A percentile compares a stretch with the other conserved stretches of the same genome.
These are phyloP conservation scores for Paramormyrops hopkinsi DNA, from an alignment of 2,797 vertebrate species.

Conservation along the genomic window DNA sequence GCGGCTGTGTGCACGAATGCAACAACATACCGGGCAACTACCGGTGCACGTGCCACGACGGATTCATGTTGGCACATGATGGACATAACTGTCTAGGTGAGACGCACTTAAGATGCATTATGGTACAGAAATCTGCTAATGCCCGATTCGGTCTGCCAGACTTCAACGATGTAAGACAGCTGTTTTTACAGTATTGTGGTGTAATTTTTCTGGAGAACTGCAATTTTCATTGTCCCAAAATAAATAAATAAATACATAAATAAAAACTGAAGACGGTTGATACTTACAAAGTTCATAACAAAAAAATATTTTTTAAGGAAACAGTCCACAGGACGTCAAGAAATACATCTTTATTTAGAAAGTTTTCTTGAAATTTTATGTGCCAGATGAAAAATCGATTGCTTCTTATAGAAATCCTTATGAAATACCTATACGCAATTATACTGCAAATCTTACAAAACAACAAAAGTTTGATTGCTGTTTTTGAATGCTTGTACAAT, in stretches of 20 bases:
- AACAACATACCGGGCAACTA: conserved; percentile 97
- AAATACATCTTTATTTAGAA: not conserved
- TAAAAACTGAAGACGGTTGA: not conserved
- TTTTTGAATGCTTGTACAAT: not conserved
- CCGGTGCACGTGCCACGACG: conserved; percentile 91
- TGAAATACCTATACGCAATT: not conserved
- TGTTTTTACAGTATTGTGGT: not conserved
- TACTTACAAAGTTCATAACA: not conserved
- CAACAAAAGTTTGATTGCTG: not conserved
- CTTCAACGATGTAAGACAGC: not conserved
- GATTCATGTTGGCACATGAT: conserved; percentile 90
- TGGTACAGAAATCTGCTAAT: not conserved
- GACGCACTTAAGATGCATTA: conserved; percentile 27
- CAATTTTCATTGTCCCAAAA: not conserved
- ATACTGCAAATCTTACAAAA: not conserved
- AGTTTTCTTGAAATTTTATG: not conserved
- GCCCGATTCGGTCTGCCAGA: not conserved
- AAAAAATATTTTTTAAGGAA: not conserved
- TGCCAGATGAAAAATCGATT: not conserved
- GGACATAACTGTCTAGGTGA: conserved; percentile 97
- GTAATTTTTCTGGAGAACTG: not conserved
- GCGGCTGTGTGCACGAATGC: conserved; percentile 95
- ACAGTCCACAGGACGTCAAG: not conserved
- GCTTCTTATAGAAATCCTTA: not conserved
- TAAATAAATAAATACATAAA: not conserved